Base-by-base conservation (phyloP, 2,888 invertebrate species). In the Dicycla oo region DNA sequence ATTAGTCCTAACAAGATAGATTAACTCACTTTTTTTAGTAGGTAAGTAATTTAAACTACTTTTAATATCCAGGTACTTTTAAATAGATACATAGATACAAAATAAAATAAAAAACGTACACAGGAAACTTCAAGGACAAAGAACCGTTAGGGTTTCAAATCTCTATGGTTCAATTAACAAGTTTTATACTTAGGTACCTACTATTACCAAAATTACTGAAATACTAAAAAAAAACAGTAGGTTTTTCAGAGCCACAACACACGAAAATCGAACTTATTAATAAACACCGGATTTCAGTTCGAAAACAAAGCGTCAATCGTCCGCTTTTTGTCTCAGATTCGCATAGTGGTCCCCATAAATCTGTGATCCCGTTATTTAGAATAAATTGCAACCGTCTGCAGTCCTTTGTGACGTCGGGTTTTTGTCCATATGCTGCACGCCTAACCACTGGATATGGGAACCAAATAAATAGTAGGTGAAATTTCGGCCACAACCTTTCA, bases 291-390 rank as follows among this genome's bases (percentile, higher is more conserved):
- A 73, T 69, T 64, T 73, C 78, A 79, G 68, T 82, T 66, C 13
- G 15, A 69, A 61, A 68, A 73, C 77, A 79, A 83, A 86, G 80
- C 80, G 60, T 78, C 77, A 80, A 85, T 83, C 81, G 77, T 49
- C 54, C 62, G 62, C 75, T 79, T 88, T 89, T 88, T 88, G 86
- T 70, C 85, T 87, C 73, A 73, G 74, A 82, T 86, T 88, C 87
- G 82, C 68, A 73, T 75, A 82, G 81, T 84, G 83, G 86, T 78
- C 85, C 86, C 87, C 87, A 93, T 93, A 93, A 92, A 93, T 93
- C 90, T 86, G 69, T 43, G 80, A 81, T 87, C 87, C 93, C 93
- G 93, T 92, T 93, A 93, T 85, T 86, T 84, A 77, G 88, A 88
- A 90, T 90, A 88, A 87, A 88, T 86, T 87, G 86, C 86, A 81